These are phyloP conservation scores for Otocyon megalotis DNA, from an alignment of 2,113 vertebrate species.

Conservation along the genomic window DNA sequence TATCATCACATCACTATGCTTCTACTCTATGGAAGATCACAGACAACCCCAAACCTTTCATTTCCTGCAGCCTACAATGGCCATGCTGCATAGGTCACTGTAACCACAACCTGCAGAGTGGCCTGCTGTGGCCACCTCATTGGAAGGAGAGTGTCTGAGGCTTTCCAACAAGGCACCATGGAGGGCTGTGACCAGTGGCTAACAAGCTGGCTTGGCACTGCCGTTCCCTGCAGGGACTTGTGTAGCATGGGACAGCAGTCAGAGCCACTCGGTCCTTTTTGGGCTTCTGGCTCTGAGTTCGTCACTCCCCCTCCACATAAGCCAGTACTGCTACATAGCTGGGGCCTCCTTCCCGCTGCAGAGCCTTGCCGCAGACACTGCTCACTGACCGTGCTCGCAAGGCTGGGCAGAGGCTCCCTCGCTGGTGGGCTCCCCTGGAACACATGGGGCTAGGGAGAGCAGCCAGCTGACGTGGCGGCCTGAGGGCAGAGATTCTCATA, in stretches of 20 bases:
- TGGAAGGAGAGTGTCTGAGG: not conserved
- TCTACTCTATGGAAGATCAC: not conserved
- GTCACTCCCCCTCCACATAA: not conserved
- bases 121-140: not conserved
- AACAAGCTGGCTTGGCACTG: not conserved
- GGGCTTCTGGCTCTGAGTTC: not conserved
- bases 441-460: not conserved
- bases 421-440: conserved; percentile 32
- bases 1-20: not conserved
- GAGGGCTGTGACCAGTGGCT: not conserved
- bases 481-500: conserved; percentile 42
- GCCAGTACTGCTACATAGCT: not conserved
- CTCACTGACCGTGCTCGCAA: not conserved
- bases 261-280: not conserved
- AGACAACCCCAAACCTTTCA: not conserved
- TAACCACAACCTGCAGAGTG: not conserved
- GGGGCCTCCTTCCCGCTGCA: not conserved
- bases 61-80: not conserved
- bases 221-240: not conserved
- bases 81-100: not conserved
- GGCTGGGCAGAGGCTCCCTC: not conserved
- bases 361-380: not conserved
- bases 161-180: not conserved
- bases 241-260: not conserved
- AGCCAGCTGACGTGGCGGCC: conserved; percentile 73